Evolutionary conservation across 2,888 invertebrate species (phyloP).

Genomic region (Eucera pruinosa): DNA sequence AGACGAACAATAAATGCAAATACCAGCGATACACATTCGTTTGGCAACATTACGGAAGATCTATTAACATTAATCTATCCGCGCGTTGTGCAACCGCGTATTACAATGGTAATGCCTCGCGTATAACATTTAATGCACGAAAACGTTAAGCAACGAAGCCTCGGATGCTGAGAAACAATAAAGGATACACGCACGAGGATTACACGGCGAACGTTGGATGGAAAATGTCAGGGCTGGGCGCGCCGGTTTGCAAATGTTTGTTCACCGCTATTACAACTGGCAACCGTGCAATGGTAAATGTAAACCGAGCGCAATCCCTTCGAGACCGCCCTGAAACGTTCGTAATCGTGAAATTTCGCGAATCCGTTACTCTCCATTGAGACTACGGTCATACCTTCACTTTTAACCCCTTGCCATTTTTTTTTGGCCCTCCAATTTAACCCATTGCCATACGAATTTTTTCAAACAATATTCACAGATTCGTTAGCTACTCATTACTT

Average conservation of each 20-base stretch:
- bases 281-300: slow-evolving; percentile 13
- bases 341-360: slow-evolving; percentile 11
- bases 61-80: background rate
- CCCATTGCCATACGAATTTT: too few relatives aligned
- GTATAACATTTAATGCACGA: slow-evolving; percentile 22
- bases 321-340: background rate
- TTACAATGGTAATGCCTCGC: background rate
- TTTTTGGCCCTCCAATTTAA: too few relatives aligned
- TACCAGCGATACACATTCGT: background rate
- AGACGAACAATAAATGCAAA: background rate
- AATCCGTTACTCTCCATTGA: too few relatives aligned
- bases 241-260: slow-evolving; percentile 43
- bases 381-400: too few relatives aligned
- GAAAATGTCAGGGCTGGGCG: slow-evolving; percentile 50
- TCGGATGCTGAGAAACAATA: slow-evolving; percentile 9
- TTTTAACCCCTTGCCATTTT: too few relatives aligned
- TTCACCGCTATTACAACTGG: slow-evolving; percentile 11
- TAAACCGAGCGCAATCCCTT: slow-evolving; percentile 12
- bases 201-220: background rate
- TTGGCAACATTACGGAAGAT: background rate
- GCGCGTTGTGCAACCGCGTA: background rate
- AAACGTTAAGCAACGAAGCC: slow-evolving; percentile 2
- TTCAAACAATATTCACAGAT: too few relatives aligned
- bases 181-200: background rate
- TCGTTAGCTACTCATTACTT: too few relatives aligned